A percentile compares a stretch with the other conserved stretches of the same genome.
These are phyloP conservation scores for Halyomorpha halys DNA, from an alignment of 1,140 invertebrate species.

Conservation along the genomic window DNA sequence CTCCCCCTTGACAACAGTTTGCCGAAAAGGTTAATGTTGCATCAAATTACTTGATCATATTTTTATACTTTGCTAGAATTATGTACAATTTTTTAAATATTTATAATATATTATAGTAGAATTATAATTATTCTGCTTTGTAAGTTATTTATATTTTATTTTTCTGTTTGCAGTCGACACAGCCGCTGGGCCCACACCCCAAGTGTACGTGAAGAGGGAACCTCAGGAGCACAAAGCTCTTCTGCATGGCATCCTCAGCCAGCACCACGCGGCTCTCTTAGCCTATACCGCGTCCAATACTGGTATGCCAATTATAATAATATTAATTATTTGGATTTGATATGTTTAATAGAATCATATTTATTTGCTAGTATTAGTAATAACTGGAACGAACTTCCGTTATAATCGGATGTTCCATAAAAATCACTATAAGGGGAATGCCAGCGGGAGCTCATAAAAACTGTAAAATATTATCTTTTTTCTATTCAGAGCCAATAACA, in stretches of 20 bases:
- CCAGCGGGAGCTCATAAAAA: background rate
- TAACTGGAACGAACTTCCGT: too few relatives aligned
- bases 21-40: too few relatives aligned
- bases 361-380: too few relatives aligned
- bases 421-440: background rate
- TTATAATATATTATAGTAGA: too few relatives aligned
- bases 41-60: too few relatives aligned
- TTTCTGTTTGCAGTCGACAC: conserved; percentile 39
- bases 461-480: conserved; percentile 3
- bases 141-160: background rate
- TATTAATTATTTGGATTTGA: too few relatives aligned
- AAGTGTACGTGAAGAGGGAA: conserved; percentile 37
- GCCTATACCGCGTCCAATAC: conserved; percentile 33
- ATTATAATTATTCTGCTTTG: too few relatives aligned
- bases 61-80: too few relatives aligned
- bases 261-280: conserved; percentile 38
- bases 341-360: too few relatives aligned
- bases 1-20: too few relatives aligned
- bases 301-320: conserved; percentile 27
- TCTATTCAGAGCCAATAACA: conserved; percentile 7
- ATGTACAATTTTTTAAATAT: too few relatives aligned
- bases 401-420: background rate
- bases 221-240: conserved; percentile 39
- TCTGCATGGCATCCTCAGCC: conserved; percentile 49
- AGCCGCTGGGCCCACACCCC: conserved; percentile 26